Evolutionary conservation across 2,797 vertebrate species (phyloP), one percentile per base, ranked within the genome.

Genomic region (Ambastaia sidthimunki): DNA sequence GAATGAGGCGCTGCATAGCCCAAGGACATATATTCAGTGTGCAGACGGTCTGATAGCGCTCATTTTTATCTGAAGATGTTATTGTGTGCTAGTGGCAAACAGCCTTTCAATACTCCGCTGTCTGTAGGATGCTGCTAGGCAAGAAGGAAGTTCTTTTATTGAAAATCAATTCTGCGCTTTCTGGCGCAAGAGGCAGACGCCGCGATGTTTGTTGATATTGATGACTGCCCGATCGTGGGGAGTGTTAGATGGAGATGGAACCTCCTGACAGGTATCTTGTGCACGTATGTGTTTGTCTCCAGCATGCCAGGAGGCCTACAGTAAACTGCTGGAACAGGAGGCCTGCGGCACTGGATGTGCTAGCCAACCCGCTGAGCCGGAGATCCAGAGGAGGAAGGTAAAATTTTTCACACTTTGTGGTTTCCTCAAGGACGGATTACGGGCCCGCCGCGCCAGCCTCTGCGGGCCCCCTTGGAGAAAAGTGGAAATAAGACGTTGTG

Each of bases 221-320:
- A 85, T 80, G 76, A 76, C n/a, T 31, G 37, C 78, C 47, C 34
- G 57, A 63, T 68, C 52, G n/a, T 21, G 25, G 76, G 28, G 66
- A 65, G 71, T 44, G 23, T 1, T 71, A 60, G 71, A 79, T 37
- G 34, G 55, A 74, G 41, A 63, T 13, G 77, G 70, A 55, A 23
- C 23, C 48, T 57, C 21, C 23, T 76, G 60, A 78, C 73, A 60
- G 19, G 41, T 67, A 59, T 48, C 52, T 37, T 76, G 31, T 80
- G 76, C 80, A 18, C 65, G 28, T 82, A 23, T 79, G n/a, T 80
- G 66, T 81, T 18, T 81, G 76, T 76, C n/a, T 41, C 15, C 88
- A 99, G 98, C 98, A 0, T 99, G 98, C 9, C 85, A 94, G 57
- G 97, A 99, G 89, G 98, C 97, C 47, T 99, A 99, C 37, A 86